A percentile compares a stretch with the other conserved stretches of the same genome.
phyloP scores from a whole-genome alignment of 2,888 invertebrate species.

The Aleiodes leptofemur region DNA sequence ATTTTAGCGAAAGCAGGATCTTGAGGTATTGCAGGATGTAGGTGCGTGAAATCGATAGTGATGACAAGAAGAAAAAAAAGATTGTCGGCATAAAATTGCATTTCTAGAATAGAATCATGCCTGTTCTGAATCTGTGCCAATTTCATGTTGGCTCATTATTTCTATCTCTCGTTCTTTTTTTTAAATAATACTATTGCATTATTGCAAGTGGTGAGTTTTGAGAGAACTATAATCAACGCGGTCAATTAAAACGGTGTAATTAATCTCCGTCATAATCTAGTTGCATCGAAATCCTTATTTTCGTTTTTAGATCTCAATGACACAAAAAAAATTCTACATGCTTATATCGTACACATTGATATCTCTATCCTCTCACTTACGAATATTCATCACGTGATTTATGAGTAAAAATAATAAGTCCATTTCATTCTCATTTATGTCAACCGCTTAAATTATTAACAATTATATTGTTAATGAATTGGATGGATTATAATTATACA shows the following conservation, averaged over 20 bases:
- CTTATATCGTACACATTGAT: too few species aligned
- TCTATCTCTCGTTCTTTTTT: not conserved
- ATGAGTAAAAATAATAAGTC: too few species aligned
- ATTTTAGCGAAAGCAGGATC: constrained; percentile 34
- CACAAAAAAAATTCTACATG: too few species aligned
- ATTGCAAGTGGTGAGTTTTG: constrained; percentile 1
- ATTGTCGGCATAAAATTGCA: constrained; percentile 32
- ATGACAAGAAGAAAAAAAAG: constrained; percentile 44
- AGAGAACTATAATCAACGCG: constrained; percentile 37
- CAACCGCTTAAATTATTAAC: too few species aligned
- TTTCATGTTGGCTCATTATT: constrained; percentile 3
- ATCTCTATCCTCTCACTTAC: too few species aligned
- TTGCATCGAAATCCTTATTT: constrained; percentile 17
- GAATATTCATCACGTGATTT: too few species aligned
- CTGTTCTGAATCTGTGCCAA: constrained; percentile 23
- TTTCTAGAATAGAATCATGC: not conserved
- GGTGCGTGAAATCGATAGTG: constrained; percentile 65
- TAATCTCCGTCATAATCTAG: constrained; percentile 17
- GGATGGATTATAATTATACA: too few species aligned
- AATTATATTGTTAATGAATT: too few species aligned
- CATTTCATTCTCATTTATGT: too few species aligned
- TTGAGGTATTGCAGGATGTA: constrained; percentile 43
- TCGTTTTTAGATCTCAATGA: constrained; percentile 20
- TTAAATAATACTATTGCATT: constrained; percentile 13
- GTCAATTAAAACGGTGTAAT: constrained; percentile 45